Evolutionary conservation across 2,888 invertebrate species (phyloP).

Genomic region (Melolontha melolontha): DNA sequence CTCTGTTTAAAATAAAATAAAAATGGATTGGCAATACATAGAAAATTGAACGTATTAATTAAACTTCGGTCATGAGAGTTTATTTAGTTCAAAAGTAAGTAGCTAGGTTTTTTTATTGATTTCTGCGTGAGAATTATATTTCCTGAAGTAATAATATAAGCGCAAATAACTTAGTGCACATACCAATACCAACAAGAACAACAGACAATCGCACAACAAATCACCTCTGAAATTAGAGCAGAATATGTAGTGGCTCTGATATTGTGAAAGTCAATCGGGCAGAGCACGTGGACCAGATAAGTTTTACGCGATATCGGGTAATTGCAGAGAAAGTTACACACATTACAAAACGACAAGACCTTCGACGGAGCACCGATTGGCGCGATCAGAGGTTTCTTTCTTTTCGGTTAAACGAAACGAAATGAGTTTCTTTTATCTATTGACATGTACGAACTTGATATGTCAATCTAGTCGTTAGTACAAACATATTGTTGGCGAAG

Average conservation of each 20-base stretch:
- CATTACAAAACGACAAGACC: conserved; percentile 4
- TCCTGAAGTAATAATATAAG: too few species aligned
- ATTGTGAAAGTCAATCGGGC: conserved; percentile 28
- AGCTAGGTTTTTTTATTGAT: too few species aligned
- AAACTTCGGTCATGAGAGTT: too few species aligned
- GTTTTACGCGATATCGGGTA: conserved; percentile 25
- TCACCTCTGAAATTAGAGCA: conserved; percentile 33
- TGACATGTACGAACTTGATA: conserved; percentile 35
- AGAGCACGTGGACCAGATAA: conserved; percentile 34
- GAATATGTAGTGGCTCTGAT: conserved; percentile 8
- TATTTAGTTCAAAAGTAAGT: too few species aligned
- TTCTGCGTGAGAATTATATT: too few species aligned
- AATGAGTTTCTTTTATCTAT: conserved; percentile 28
- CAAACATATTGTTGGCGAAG: too few species aligned
- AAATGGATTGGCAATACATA: too few species aligned
- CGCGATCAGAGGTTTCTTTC: conserved; percentile 7
- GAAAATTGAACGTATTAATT: too few species aligned
- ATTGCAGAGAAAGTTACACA: conserved; percentile 30
- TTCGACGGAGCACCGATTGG: not conserved
- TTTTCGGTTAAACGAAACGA: conserved; percentile 4
- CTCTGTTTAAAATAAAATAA: too few species aligned
- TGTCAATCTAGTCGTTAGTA: conserved; percentile 12
- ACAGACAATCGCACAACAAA: conserved; percentile 15
- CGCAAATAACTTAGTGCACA: too few species aligned
- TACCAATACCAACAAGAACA: too few species aligned